phyloP scores from a whole-genome alignment of 2,797 vertebrate species.

The Sebastes oblongus region DNA sequence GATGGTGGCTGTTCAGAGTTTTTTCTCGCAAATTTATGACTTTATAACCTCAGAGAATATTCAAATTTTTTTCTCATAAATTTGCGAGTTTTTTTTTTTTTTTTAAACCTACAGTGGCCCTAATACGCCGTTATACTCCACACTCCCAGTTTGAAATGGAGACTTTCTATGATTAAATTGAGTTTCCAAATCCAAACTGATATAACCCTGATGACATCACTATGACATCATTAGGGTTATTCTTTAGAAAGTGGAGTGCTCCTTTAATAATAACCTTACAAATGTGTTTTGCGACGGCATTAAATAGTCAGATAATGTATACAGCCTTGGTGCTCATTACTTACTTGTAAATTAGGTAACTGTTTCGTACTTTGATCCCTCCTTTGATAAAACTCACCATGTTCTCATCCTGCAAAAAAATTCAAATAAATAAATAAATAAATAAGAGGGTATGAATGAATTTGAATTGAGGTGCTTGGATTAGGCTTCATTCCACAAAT shows the following conservation, averaged over 20 bases:
- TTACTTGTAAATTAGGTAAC: conserved; percentile 90
- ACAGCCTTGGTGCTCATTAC: conserved; percentile 26
- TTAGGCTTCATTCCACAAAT: background rate
- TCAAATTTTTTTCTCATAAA: too few relatives aligned
- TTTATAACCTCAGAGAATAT: too few relatives aligned
- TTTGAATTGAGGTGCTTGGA: background rate
- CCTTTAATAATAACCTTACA: background rate
- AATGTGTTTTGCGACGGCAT: background rate
- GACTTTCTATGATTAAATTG: background rate
- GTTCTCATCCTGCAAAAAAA: conserved; percentile 84
- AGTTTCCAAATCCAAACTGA: background rate
- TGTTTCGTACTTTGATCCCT: conserved; percentile 89
- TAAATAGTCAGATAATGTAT: background rate
- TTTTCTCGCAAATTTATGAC: too few relatives aligned
- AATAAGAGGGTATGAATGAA: background rate
- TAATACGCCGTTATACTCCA: background rate
- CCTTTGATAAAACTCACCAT: conserved; percentile 92
- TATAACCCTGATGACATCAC: background rate
- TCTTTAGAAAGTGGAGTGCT: background rate
- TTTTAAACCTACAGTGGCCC: too few relatives aligned
- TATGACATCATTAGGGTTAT: background rate
- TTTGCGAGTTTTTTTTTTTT: too few relatives aligned
- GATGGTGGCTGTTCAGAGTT: too few relatives aligned
- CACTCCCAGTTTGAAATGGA: background rate
- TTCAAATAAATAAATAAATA: background rate